Percentiles rank a stretch among this genome's conserved stretches.
phyloP scores from a whole-genome alignment of 2,888 invertebrate genomes.

The Andrena haemorrhoa region DNA sequence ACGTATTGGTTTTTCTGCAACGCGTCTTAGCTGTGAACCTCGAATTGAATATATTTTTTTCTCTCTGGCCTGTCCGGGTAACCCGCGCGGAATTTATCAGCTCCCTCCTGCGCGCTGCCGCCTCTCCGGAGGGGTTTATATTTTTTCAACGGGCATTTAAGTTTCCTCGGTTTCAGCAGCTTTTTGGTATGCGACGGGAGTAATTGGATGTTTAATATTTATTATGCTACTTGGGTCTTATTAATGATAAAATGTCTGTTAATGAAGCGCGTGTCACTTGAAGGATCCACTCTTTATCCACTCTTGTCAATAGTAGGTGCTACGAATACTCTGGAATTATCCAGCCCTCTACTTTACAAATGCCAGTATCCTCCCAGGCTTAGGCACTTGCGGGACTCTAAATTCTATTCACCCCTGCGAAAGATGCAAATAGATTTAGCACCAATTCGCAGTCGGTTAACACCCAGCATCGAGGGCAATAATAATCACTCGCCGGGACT shows the following conservation, averaged over 20 bases:
- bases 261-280: no score
- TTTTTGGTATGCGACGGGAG: neutral
- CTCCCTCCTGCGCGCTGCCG: slow-evolving; percentile 9
- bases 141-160: neutral
- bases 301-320: no score
- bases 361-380: no score
- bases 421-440: slow-evolving; percentile 10
- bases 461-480: slow-evolving; percentile 51
- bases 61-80: slow-evolving; percentile 38
- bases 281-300: no score
- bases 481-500: slow-evolving; percentile 56
- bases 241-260: no score
- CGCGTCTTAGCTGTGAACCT: slow-evolving; percentile 79
- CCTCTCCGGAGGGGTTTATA: slow-evolving; percentile 11
- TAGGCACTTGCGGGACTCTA: neutral
- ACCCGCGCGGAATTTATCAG: slow-evolving; percentile 67
- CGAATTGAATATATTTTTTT: slow-evolving; percentile 78
- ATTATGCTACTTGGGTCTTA: neutral
- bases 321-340: no score
- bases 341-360: no score
- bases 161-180: neutral
- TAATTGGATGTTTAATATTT: neutral
- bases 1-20: slow-evolving; percentile 83
- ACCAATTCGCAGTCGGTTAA: slow-evolving; percentile 48
- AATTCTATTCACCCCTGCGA: neutral